A percentile compares a stretch with the other conserved stretches of the same genome.
These are phyloP conservation scores for Pseudorhombus dupliciocellatus DNA, from an alignment of 2,113 vertebrate species.

Conservation along the genomic window DNA sequence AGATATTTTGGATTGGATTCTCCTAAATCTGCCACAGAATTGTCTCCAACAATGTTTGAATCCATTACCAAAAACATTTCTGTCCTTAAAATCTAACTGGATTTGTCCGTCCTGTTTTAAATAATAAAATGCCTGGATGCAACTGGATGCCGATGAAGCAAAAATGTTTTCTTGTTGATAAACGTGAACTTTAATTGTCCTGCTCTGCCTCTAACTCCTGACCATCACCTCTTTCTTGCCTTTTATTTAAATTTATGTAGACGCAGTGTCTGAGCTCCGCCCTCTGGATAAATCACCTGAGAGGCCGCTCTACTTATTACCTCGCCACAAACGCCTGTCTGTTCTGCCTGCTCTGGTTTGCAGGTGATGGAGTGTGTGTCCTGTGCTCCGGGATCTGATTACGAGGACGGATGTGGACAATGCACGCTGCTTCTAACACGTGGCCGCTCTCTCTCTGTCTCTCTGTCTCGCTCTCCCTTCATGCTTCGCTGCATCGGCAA, in stretches of 20 bases:
- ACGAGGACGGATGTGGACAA: conserved; percentile 20
- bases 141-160: background rate
- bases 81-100: background rate
- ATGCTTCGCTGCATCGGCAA: conserved; percentile 36
- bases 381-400: conserved; percentile 23
- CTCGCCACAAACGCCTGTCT: conserved; percentile 38
- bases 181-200: conserved; percentile 14
- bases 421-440: conserved; percentile 43
- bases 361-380: conserved; percentile 24
- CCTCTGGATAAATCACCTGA: conserved; percentile 36
- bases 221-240: conserved; percentile 17
- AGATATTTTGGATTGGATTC: no score
- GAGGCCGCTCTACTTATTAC: conserved; percentile 25
- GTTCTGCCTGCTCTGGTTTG: conserved; percentile 47
- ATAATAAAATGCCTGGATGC: background rate
- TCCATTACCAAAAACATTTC: background rate
- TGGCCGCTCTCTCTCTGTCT: background rate
- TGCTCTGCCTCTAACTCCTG: background rate
- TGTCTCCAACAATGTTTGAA: no score
- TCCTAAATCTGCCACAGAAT: no score
- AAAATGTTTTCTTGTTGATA: background rate
- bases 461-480: conserved; percentile 8
- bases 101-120: background rate
- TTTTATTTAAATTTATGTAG: conserved; percentile 40
- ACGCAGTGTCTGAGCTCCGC: conserved; percentile 21